Evolutionary conservation across 2,113 vertebrate genomes (phyloP), one percentile per base, ranked within the genome.

Genomic region (Smithornis capensis): DNA sequence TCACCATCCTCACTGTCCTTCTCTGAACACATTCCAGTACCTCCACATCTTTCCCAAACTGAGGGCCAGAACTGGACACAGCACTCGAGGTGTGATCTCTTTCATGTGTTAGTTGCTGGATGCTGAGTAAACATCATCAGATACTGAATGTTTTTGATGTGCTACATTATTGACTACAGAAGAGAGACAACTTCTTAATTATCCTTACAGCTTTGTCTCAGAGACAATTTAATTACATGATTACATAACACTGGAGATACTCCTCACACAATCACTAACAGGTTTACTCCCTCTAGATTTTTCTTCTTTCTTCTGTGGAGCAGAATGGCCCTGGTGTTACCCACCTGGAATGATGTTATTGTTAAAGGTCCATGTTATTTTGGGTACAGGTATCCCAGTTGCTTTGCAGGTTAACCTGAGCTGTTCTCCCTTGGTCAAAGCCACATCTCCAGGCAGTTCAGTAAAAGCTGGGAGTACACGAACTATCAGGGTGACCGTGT

Each of bases 321-420:
- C 1, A 4, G 25, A 68, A 90, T 5, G 23, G 29, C 64, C 2
- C 10, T 2, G 0, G 23, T 13, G 45, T 56, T 47, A 95, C 97
- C 56, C 79, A 99, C 99, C 99, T 97, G 99, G 98, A 81, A 99
- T 97, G 38, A 99, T 98, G 93, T 98, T 99, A 94, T 99, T 99
- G 90, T 99, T 99, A 97, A 99, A 99, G 29, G 98, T 98, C 99
- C 99, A 99, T 0, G 98, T 98, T 95, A 99, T 98, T 94, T 93
- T 98, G 50, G 99, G 99, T 52, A 97, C 45, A 28, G 99, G 99
- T 95, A 98, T 75, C 42, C 99, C 99, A 25, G 86, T 96, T 91
- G 98, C 99, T 80, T 95, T 98, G 91, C 99, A 99, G 53, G 93
- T 96, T 95, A 99, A 94, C 37, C 97, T 93, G 47, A 99, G 98